These are phyloP conservation scores for Dreissena rostriformis DNA, from an alignment of 1,140 invertebrate genomes.

Conservation along the genomic window DNA sequence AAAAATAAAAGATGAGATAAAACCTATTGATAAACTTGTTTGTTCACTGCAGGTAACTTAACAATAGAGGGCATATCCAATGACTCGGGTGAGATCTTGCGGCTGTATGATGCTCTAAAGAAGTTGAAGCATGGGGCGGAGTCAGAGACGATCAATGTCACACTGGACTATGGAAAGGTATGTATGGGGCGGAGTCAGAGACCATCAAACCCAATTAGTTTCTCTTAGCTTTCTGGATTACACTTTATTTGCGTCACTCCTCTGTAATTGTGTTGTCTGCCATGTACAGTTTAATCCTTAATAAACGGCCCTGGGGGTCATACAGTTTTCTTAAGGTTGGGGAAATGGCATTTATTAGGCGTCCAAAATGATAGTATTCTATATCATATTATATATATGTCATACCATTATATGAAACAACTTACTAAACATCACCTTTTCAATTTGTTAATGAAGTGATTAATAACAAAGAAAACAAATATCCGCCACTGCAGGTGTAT, in stretches of 20 bases:
- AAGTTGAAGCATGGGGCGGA: not conserved
- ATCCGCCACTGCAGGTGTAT: not conserved
- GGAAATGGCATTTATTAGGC: not conserved
- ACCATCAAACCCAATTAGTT: not conserved
- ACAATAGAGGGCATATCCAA: slow-evolving; percentile 16
- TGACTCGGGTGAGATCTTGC: slow-evolving; percentile 18
- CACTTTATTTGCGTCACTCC: not conserved
- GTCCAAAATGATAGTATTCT: not conserved
- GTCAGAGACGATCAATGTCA: not conserved
- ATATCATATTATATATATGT: not conserved
- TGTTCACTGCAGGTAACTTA: slow-evolving; percentile 19
- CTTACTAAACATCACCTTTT: too few species aligned
- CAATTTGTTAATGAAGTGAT: too few species aligned
- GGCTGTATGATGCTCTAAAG: slow-evolving; percentile 7
- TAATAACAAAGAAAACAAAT: too few species aligned
- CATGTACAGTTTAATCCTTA: not conserved
- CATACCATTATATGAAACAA: too few species aligned
- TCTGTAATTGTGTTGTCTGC: not conserved
- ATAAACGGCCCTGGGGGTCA: too few species aligned
- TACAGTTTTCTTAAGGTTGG: not conserved
- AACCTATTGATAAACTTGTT: not conserved
- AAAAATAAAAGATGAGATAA: too few species aligned
- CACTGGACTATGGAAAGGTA: slow-evolving; percentile 30
- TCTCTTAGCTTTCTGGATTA: not conserved
- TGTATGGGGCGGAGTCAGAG: not conserved